Evolutionary conservation across 1,140 invertebrate genomes (phyloP), one percentile per base, ranked within the genome.

Genomic region (Neuroterus valhalla): DNA sequence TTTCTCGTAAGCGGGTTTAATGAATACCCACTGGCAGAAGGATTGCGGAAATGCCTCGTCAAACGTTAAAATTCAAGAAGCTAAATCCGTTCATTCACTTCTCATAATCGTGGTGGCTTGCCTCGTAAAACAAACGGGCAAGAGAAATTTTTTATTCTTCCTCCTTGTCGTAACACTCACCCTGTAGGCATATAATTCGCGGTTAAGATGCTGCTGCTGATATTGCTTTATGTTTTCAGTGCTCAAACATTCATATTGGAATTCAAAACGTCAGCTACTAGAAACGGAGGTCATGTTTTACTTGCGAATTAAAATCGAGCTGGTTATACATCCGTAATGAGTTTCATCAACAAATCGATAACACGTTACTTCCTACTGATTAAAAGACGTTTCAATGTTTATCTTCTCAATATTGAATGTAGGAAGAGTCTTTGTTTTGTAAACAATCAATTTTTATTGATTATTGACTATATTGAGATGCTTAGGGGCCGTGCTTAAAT

Each of bases 11-110:
- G 15, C 26, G 23, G 55, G 31, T 23, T 62, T 62, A 62, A 62
- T 62, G 55, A 62, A 62, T 62, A 62, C 26, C 26, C 12, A 23
- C 26, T 15, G 23, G 14, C 31, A 38, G 55, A 62, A 62, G 31
- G 55, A 62, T 62, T 62, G 55, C 55, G 55, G 55, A 62, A 62
- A 23, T 62, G 31, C 55, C 21, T 38, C 12, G 55, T 62, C 26
- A 62, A 62, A 62, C 26, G 55, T 31, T 62, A 31, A 62, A 62
- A 62, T 62, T 62, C 55, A 62, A 62, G 55, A 62, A 62, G 23
- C 55, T 62, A 62, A 62, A 62, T 31, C 26, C 52, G 26, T 14
- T 62, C 55, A 62, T 62, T 26, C n/a, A 12, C 14, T 62, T 62
- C 26, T 26, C 55, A 62, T 62, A 62, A 62, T 26, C 5, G 26